Evolutionary conservation across 2,888 invertebrate genomes (phyloP).

Genomic region (Siphlonurus alternatus): DNA sequence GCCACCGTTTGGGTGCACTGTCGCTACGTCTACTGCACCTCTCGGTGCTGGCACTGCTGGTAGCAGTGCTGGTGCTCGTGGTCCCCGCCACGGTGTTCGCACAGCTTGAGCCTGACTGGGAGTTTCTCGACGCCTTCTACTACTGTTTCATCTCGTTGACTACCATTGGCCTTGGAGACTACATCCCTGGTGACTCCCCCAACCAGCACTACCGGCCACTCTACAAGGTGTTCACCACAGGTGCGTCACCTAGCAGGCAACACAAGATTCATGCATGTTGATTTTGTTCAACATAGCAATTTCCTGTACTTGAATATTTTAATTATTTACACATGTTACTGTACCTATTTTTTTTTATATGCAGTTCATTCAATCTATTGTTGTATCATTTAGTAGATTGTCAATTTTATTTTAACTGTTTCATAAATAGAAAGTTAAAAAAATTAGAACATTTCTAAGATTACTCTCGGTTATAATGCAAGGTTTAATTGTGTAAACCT

Average conservation of each 20-base stretch:
- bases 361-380: no score
- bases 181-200: slow-evolving; percentile 67
- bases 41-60: slow-evolving; percentile 33
- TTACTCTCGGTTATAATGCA: no score
- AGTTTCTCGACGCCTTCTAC: slow-evolving; percentile 72
- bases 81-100: slow-evolving; percentile 62
- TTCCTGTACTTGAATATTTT: no score
- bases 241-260: slow-evolving; percentile 32
- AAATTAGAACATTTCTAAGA: no score
- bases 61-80: slow-evolving; percentile 45
- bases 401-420: no score
- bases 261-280: no score
- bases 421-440: no score
- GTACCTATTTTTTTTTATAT: no score
- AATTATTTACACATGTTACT: no score
- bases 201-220: slow-evolving; percentile 58
- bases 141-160: slow-evolving; percentile 84
- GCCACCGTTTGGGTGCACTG: slow-evolving; percentile 31
- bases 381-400: no score
- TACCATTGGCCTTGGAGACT: slow-evolving; percentile 78
- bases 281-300: no score
- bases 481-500: no score
- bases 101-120: slow-evolving; percentile 62
- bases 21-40: slow-evolving; percentile 63
- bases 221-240: slow-evolving; percentile 67